Evolutionary conservation across 2,888 invertebrate genomes (phyloP).

Genomic region (Caenorhabditis doughertyi): DNA sequence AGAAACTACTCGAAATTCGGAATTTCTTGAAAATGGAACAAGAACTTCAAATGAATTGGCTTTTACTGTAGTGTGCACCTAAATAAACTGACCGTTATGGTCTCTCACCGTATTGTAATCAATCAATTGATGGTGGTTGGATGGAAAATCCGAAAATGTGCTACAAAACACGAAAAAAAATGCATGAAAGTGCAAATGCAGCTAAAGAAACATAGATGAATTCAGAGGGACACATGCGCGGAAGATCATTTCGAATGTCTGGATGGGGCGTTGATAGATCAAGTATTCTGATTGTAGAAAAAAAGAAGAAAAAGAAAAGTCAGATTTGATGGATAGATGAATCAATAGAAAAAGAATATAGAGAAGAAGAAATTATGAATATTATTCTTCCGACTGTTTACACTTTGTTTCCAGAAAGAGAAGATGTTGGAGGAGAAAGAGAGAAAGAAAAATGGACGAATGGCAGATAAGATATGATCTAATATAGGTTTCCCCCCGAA

Average conservation of each 20-base stretch:
- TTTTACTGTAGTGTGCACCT: too few species aligned
- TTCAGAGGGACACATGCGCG: conserved; percentile 31
- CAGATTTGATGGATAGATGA: background rate
- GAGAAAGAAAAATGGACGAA: background rate
- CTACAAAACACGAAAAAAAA: conserved; percentile 45
- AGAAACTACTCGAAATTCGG: conserved; percentile 11
- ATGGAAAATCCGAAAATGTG: background rate
- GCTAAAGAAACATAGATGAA: conserved; percentile 21
- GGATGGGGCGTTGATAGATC: conserved; percentile 15
- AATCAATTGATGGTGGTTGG: background rate
- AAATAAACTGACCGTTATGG: too few species aligned
- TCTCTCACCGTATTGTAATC: too few species aligned
- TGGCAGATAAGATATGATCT: conserved; percentile 21
- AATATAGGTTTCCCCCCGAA: conserved; percentile 20
- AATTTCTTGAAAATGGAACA: background rate
- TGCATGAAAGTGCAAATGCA: conserved; percentile 13
- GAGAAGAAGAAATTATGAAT: conserved; percentile 34
- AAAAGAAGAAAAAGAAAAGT: background rate
- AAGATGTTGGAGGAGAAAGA: background rate
- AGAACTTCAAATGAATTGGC: background rate
- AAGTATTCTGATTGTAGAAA: conserved; percentile 6
- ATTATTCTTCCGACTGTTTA: conserved; percentile 3
- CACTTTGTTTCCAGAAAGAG: conserved; percentile 21
- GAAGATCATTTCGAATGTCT: conserved; percentile 36
- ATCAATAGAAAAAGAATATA: too few species aligned